Percentiles rank a stretch among this genome's conserved stretches.
Evolutionary conservation across 2,113 vertebrate species (phyloP).

Genomic region (Trichechus manatus): DNA sequence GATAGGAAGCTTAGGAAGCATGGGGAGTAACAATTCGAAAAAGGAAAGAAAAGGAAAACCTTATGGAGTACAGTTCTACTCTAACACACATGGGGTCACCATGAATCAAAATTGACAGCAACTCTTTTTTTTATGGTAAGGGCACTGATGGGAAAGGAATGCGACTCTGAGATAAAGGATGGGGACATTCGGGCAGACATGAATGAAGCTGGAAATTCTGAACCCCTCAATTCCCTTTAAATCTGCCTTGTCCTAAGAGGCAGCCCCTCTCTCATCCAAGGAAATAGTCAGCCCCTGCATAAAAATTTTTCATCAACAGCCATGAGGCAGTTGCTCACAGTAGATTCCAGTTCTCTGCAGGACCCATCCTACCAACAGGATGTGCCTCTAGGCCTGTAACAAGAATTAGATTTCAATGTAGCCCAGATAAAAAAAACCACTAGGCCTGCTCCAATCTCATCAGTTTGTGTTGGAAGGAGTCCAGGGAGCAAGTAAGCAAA

Average conservation of each 20-base stretch:
- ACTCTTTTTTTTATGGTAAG: neutral
- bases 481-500: fast-evolving
- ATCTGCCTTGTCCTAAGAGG: neutral
- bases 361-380: neutral
- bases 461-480: neutral
- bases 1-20: neutral
- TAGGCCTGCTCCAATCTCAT: neutral
- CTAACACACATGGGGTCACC: too few species aligned
- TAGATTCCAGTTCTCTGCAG: neutral
- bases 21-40: neutral
- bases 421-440: neutral
- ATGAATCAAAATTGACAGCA: too few species aligned
- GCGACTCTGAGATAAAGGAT: neutral
- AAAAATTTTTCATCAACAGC: neutral
- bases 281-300: neutral
- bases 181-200: neutral
- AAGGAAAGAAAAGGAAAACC: too few species aligned
- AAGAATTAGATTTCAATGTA: neutral
- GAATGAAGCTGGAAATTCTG: neutral
- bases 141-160: neutral
- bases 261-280: neutral
- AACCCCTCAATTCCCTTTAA: neutral
- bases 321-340: neutral
- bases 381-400: neutral
- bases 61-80: too few species aligned